Evolutionary conservation across 2,888 invertebrate species (phyloP).

Genomic region (Cylindroiulus punctatus): DNA sequence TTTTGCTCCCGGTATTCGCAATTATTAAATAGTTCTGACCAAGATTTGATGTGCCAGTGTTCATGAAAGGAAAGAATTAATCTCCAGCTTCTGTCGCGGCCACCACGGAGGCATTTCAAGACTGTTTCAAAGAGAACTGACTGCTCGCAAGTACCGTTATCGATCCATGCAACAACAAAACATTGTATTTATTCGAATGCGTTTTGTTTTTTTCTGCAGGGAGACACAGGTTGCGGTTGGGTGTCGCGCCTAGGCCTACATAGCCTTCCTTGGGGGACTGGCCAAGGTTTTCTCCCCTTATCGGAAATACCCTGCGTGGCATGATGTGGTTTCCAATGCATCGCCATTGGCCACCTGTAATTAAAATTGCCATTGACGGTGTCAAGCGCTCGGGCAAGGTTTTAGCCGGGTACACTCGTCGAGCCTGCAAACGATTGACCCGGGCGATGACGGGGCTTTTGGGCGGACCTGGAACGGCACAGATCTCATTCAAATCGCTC

Average conservation of each 20-base stretch:
- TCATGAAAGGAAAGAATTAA: too few species aligned
- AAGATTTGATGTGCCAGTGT: too few species aligned
- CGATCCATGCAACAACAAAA: too few species aligned
- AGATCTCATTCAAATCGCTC: background rate
- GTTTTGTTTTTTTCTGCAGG: too few species aligned
- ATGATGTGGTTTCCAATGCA: background rate
- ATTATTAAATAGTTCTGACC: too few species aligned
- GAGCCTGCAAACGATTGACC: constrained; percentile 2
- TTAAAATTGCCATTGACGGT: constrained; percentile 15
- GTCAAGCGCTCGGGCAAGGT: constrained; percentile 29
- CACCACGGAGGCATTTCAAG: too few species aligned
- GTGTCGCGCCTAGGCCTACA: constrained; percentile 15
- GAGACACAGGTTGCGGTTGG: background rate
- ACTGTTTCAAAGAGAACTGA: too few species aligned
- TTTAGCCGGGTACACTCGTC: background rate
- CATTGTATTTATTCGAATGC: too few species aligned
- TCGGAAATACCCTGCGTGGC: background rate
- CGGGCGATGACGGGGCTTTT: constrained; percentile 31
- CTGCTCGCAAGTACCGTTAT: too few species aligned
- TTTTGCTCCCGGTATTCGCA: too few species aligned
- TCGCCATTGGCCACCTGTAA: background rate
- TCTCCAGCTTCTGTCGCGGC: too few species aligned
- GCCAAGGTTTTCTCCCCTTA: background rate
- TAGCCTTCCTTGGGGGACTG: background rate
- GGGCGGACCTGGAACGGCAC: background rate